Conservation (phyloP, 1,140 invertebrate species). For the Brachionus calyciflorus region DNA sequence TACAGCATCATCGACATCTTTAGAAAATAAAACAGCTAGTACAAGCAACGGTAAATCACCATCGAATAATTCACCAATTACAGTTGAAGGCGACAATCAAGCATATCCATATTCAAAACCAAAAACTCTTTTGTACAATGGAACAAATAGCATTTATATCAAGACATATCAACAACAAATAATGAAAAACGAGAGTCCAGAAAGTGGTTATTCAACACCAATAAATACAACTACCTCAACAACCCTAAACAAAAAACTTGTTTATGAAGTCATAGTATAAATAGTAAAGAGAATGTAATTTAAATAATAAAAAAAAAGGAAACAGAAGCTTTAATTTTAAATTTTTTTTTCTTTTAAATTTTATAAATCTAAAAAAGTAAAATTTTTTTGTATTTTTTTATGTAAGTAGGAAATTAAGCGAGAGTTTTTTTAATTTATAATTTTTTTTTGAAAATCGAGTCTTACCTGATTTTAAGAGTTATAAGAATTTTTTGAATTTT, state of each 20-base stretch:
- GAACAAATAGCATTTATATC: conserved; percentile 13
- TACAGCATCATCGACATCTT: conserved; percentile 10
- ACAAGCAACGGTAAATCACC: conserved; percentile 36
- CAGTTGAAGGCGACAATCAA: conserved; percentile 20
- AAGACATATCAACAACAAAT: conserved; percentile 16
- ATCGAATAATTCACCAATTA: conserved; percentile 17
- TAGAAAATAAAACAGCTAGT: conserved; percentile 37
- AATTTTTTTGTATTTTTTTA: conserved; percentile 33
- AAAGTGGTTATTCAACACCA: conserved; percentile 41
- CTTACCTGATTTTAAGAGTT: conserved; percentile 27
- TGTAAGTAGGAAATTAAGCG: conserved; percentile 25
- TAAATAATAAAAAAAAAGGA: not conserved
- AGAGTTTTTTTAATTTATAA: not conserved
- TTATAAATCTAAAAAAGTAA: not conserved
- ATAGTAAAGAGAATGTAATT: too few species aligned
- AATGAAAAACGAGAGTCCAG: conserved; percentile 13
- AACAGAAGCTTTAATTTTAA: conserved; percentile 7
- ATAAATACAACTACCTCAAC: not conserved
- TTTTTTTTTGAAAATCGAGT: not conserved
- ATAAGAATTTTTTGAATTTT: too few species aligned
- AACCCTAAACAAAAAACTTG: conserved; percentile 13
- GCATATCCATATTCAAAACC: not conserved
- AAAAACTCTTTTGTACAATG: conserved; percentile 4
- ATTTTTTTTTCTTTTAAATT: too few species aligned
- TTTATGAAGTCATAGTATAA: conserved; percentile 43